Conservation (phyloP, 2,113 vertebrate genomes). For the Daphoenositta chrysoptera region DNA sequence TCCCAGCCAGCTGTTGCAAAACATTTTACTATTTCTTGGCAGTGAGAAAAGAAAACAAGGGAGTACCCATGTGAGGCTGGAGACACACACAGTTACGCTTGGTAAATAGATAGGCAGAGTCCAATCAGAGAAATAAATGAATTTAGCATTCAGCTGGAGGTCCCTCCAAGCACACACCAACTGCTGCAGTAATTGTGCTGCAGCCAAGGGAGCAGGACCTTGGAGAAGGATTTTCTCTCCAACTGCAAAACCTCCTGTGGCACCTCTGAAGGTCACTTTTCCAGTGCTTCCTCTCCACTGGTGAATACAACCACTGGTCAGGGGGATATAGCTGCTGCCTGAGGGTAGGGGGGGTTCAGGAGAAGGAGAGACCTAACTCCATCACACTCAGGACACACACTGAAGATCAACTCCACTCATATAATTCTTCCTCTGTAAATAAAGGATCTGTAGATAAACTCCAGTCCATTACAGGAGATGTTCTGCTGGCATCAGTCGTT, state of each 20-base stretch:
- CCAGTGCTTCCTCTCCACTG: not conserved
- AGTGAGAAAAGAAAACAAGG: not conserved
- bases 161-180: not conserved
- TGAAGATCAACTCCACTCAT: not conserved
- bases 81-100: not conserved
- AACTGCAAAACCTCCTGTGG: not conserved
- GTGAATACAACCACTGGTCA: not conserved
- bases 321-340: not conserved
- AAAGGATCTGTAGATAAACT: not conserved
- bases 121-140: not conserved
- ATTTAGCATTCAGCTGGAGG: not conserved
- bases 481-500: not conserved
- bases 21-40: not conserved
- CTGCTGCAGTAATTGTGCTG: not conserved
- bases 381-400: not conserved
- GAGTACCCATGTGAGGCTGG: not conserved
- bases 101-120: not conserved
- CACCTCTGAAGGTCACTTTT: not conserved
- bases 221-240: not conserved
- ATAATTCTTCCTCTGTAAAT: not conserved
- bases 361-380: not conserved
- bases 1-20: constrained; percentile 13
- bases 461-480: not conserved
- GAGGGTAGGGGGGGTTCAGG: not conserved
- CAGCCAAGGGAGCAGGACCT: not conserved